phyloP scores from a whole-genome alignment of 2,113 vertebrate species.

The Ammodytes marinus region DNA sequence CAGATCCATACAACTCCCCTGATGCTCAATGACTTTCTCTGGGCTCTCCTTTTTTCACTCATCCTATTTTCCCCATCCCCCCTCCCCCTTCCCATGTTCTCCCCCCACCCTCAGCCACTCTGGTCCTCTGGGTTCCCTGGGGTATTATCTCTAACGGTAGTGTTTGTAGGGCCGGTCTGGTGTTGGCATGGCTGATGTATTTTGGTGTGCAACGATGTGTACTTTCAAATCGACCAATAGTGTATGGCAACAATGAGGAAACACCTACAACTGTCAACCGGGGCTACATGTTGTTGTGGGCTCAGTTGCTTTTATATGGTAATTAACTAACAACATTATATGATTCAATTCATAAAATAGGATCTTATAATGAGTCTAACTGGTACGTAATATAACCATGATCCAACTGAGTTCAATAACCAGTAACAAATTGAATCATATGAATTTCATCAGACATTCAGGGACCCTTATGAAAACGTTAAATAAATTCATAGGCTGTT shows the following conservation, averaged over 20 bases:
- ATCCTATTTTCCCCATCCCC: conserved; percentile 31
- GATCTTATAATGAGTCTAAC: conserved; percentile 1
- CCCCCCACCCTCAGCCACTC: conserved; percentile 51
- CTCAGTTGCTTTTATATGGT: conserved; percentile 24
- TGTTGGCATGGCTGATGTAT: conserved; percentile 64
- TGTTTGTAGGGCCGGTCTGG: conserved; percentile 68
- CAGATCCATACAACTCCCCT: conserved; percentile 70
- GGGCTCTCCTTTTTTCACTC: too few relatives aligned
- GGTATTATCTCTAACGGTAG: conserved; percentile 75
- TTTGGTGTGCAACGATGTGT: conserved; percentile 60
- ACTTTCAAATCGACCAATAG: conserved; percentile 75
- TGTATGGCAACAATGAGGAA: conserved; percentile 34
- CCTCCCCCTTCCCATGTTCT: conserved; percentile 7
- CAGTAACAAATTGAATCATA: conserved; percentile 23
- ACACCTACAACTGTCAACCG: conserved; percentile 32
- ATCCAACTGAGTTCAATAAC: conserved; percentile 32
- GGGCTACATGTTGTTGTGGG: not conserved
- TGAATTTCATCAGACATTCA: conserved; percentile 26
- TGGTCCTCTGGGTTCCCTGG: conserved; percentile 67
- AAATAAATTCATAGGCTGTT: conserved; percentile 11
- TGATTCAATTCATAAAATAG: not conserved
- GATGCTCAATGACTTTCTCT: conserved; percentile 64
- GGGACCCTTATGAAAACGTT: conserved; percentile 23
- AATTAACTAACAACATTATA: conserved; percentile 8
- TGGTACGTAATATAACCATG: too few relatives aligned